Evolutionary conservation across 2,113 vertebrate genomes (phyloP).

Genomic region (Rhinoderma darwinii): DNA sequence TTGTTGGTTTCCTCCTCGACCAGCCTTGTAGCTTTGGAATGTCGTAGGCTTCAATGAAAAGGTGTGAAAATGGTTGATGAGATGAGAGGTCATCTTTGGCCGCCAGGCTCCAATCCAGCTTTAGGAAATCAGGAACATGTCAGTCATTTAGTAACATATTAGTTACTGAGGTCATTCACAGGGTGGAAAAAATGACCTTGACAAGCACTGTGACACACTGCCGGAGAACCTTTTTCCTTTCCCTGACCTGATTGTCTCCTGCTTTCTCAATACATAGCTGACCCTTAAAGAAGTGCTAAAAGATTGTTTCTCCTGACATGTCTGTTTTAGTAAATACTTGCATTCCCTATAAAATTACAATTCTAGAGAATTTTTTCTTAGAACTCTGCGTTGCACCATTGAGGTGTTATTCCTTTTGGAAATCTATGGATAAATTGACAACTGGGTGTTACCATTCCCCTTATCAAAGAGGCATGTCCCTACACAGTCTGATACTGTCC

Average conservation of each 20-base stretch:
- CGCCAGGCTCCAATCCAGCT: constrained; percentile 15
- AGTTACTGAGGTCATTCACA: constrained; percentile 2
- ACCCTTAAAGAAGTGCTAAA: background rate
- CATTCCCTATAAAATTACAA: no score
- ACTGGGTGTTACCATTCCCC: no score
- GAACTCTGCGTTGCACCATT: no score
- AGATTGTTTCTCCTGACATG: no score
- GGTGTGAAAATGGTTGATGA: constrained; percentile 48
- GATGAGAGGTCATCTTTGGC: constrained; percentile 21
- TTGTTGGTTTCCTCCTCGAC: background rate
- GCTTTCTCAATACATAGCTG: background rate
- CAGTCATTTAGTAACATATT: constrained; percentile 8
- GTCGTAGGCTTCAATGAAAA: constrained; percentile 26
- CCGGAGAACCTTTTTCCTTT: background rate
- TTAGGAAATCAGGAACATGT: background rate
- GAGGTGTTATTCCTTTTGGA: no score
- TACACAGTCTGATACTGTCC: no score
- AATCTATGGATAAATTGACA: no score
- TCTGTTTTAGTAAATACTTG: no score
- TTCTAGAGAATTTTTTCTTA: no score
- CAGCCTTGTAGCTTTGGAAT: background rate
- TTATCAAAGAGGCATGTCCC: no score
- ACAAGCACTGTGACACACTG: background rate
- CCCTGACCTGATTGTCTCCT: background rate
- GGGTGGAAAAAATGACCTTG: background rate